phyloP scores from a whole-genome alignment of 2,888 invertebrate species.

The Oxystoma pomonae region DNA sequence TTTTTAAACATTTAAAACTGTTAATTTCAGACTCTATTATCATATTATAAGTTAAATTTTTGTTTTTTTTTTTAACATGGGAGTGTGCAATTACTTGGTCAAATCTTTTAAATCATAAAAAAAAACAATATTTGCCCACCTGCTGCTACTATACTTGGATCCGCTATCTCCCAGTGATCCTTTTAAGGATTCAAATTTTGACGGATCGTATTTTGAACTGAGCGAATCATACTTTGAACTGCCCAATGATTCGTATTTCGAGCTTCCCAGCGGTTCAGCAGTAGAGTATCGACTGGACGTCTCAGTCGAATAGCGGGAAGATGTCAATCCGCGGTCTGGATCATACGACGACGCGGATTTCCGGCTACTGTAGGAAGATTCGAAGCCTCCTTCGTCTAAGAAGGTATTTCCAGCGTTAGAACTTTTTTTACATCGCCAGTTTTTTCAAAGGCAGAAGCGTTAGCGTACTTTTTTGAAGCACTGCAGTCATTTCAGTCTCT shows the following conservation, averaged over 20 bases:
- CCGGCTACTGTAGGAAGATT: conserved; percentile 39
- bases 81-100: no score
- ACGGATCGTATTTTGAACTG: conserved; percentile 10
- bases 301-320: conserved; percentile 29
- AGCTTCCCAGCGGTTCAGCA: conserved; percentile 22
- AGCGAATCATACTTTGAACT: conserved; percentile 20
- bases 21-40: no score
- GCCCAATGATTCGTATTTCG: conserved; percentile 19
- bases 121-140: not conserved
- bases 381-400: conserved; percentile 42
- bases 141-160: not conserved
- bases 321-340: conserved; percentile 33
- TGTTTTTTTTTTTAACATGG: no score
- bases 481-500: no score
- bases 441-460: no score
- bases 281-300: conserved; percentile 18
- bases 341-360: conserved; percentile 36
- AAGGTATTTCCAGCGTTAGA: conserved; percentile 10
- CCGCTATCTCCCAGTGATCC: not conserved
- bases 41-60: no score
- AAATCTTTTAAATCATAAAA: no score
- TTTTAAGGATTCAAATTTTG: conserved; percentile 17
- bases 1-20: no score
- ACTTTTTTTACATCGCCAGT: no score
- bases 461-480: no score